These are phyloP conservation scores for Drosophila pegasa DNA, from an alignment of 2,888 invertebrate genomes.

Conservation along the genomic window DNA sequence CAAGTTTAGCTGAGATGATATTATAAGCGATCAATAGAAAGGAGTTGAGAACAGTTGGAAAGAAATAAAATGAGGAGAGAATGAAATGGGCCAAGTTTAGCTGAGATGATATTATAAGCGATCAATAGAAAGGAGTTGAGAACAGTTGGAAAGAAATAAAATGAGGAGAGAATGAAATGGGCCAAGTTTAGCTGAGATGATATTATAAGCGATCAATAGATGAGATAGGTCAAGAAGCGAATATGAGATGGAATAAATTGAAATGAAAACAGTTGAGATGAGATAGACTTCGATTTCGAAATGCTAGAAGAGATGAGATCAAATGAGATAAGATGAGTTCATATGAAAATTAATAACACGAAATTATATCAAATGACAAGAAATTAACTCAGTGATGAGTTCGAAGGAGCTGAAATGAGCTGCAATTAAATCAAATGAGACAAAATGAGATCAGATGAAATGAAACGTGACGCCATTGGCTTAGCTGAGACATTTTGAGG, in stretches of 20 bases:
- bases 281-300: too few relatives aligned
- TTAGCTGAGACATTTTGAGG: neutral
- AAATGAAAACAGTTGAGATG: neutral
- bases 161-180: neutral
- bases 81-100: neutral
- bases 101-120: neutral
- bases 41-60: neutral
- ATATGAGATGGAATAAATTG: neutral
- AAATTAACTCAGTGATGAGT: neutral
- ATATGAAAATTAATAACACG: too few relatives aligned
- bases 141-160: too few relatives aligned
- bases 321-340: neutral
- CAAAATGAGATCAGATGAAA: neutral
- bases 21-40: too few relatives aligned
- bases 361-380: too few relatives aligned
- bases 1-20: neutral
- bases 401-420: neutral
- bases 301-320: neutral
- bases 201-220: too few relatives aligned
- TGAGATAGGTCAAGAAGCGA: too few relatives aligned
- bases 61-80: neutral
- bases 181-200: neutral
- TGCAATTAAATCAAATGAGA: neutral
- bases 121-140: too few relatives aligned
- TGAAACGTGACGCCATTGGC: neutral